Percentiles rank a stretch among this genome's conserved stretches.
These are phyloP conservation scores for Lutraria rhynchaena DNA, from an alignment of 1,140 invertebrate genomes.

Conservation along the genomic window DNA sequence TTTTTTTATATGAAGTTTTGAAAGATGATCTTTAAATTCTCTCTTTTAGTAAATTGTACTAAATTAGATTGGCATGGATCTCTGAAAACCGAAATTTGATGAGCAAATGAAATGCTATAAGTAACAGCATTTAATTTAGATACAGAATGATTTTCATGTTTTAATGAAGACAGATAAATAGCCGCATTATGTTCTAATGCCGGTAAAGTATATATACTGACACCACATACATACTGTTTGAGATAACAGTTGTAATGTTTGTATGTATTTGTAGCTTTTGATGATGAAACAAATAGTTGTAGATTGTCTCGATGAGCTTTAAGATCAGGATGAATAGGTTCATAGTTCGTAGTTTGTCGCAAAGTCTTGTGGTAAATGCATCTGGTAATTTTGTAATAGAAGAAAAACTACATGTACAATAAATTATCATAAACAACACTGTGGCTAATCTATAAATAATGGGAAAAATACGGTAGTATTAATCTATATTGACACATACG, in stretches of 20 bases:
- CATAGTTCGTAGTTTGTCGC: too few species aligned
- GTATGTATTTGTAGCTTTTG: conserved; percentile 17
- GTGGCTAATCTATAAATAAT: too few species aligned
- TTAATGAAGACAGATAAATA: conserved; percentile 3
- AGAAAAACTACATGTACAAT: too few species aligned
- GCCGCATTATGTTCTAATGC: conserved; percentile 1
- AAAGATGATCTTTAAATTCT: not conserved
- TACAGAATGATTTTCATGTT: not conserved
- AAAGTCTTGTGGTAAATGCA: too few species aligned
- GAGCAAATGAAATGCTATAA: conserved; percentile 5
- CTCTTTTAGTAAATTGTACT: not conserved
- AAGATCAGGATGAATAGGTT: conserved; percentile 8
- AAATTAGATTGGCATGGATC: conserved; percentile 14
- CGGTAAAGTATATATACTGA: conserved; percentile 5
- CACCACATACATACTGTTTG: conserved; percentile 20
- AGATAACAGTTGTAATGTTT: conserved; percentile 38
- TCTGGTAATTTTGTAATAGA: too few species aligned
- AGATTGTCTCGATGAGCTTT: not conserved
- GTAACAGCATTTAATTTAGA: conserved; percentile 17
- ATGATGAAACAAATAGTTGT: not conserved
- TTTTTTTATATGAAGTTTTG: not conserved
- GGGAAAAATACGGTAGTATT: too few species aligned
- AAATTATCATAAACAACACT: too few species aligned
- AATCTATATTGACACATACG: too few species aligned
- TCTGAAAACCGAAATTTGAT: not conserved